phyloP scores from a whole-genome alignment of 2,113 vertebrate species.

The Tyto alba region DNA sequence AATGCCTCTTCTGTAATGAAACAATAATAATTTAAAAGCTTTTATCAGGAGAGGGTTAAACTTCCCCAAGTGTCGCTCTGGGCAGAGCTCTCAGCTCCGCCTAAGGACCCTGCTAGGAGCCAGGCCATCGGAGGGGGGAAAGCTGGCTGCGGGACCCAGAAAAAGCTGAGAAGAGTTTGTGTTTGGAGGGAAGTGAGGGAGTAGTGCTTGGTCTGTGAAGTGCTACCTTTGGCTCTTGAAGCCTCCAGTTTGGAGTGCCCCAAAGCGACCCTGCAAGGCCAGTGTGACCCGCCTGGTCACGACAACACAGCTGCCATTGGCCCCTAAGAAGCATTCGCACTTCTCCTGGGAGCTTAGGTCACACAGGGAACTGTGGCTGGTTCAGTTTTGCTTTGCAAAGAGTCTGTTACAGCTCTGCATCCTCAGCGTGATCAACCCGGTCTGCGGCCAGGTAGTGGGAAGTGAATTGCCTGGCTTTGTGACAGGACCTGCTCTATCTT shows the following conservation, averaged over 20 bases:
- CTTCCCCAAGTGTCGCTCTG: neutral
- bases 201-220: neutral
- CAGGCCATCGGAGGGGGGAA: neutral
- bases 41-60: neutral
- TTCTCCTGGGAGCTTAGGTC: neutral
- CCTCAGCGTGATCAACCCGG: neutral
- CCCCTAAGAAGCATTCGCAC: neutral
- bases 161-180: neutral
- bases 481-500: neutral
- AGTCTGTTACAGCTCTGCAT: neutral
- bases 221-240: too few relatives aligned
- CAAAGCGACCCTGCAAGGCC: neutral
- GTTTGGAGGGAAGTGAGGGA: neutral
- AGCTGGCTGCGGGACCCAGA: neutral
- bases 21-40: neutral
- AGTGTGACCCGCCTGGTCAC: neutral
- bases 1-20: neutral
- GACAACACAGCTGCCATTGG: accelerated
- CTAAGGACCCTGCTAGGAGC: neutral
- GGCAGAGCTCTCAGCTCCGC: neutral
- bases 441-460: neutral
- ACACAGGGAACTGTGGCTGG: neutral
- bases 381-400: neutral
- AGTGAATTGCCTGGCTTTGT: neutral
- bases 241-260: neutral